Percentiles rank a stretch among this genome's conserved stretches.
Evolutionary conservation across 2,113 vertebrate species (phyloP).

Genomic region (Saguinus imperator): DNA sequence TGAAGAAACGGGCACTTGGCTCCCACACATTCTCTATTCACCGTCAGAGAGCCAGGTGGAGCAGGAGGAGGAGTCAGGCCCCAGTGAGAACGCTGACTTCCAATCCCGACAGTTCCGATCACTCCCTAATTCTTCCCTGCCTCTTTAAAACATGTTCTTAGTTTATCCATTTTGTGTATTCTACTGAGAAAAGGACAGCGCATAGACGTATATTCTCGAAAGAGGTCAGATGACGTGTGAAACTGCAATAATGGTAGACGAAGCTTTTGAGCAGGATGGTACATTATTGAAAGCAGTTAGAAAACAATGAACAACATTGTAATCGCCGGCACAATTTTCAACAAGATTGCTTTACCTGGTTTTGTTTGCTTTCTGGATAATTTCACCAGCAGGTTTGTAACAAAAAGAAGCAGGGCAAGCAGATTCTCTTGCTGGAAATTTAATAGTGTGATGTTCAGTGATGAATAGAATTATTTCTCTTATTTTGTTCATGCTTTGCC

Average conservation of each 20-base stretch:
- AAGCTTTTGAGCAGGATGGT: conserved; percentile 65
- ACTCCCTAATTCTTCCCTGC: background rate
- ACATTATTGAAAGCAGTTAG: conserved; percentile 71
- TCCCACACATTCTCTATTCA: background rate
- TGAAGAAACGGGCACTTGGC: background rate
- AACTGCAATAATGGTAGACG: conserved; percentile 58
- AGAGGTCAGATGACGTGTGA: conserved; percentile 73
- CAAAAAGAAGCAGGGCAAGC: conserved; percentile 55
- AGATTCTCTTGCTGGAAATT: conserved; percentile 51
- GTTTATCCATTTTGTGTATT: conserved; percentile 65
- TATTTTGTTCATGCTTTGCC: conserved; percentile 63
- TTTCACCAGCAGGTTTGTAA: conserved; percentile 72
- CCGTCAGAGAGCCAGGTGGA: background rate
- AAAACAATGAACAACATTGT: conserved; percentile 63
- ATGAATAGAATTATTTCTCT: conserved; percentile 68
- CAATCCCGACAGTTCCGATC: fast-evolving
- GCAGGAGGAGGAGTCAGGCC: background rate
- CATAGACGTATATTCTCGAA: conserved; percentile 70
- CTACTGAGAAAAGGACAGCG: conserved; percentile 69
- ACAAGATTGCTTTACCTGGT: conserved; percentile 71
- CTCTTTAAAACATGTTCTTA: background rate
- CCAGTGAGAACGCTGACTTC: background rate
- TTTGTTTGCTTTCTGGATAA: conserved; percentile 44
- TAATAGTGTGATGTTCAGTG: conserved; percentile 58
- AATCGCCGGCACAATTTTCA: conserved; percentile 63